Evolutionary conservation across 2,797 vertebrate species (phyloP).

Genomic region (Macropodus opercularis): DNA sequence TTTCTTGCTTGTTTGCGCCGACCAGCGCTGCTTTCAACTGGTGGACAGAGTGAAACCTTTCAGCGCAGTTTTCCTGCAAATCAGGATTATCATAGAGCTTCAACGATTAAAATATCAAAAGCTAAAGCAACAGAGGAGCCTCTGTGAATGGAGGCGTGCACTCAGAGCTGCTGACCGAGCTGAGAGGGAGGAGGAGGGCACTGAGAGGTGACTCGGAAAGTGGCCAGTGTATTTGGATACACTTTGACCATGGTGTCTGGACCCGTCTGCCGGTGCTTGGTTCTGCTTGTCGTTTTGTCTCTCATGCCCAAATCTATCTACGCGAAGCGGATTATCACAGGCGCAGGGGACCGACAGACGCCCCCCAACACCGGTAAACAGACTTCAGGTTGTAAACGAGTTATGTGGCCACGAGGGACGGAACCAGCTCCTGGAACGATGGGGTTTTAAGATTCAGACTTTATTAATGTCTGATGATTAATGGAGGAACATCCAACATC

Average conservation of each 20-base stretch:
- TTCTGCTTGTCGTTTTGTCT: constrained; percentile 41
- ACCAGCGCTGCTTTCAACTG: no score
- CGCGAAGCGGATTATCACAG: constrained; percentile 40
- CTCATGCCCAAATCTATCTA: constrained; percentile 26
- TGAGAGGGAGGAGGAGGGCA: constrained; percentile 17
- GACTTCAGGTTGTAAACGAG: neutral
- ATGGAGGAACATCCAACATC: no score
- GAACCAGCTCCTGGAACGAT: neutral
- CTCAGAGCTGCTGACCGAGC: neutral
- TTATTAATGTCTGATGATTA: no score
- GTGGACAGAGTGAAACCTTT: no score
- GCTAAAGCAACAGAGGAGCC: neutral
- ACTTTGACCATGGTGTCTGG: constrained; percentile 56
- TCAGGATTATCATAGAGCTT: neutral
- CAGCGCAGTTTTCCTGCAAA: no score
- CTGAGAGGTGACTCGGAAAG: constrained; percentile 23
- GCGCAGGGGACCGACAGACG: constrained; percentile 20
- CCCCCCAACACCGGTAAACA: constrained; percentile 68
- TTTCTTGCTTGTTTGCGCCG: neutral
- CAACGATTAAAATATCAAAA: neutral
- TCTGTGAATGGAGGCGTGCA: neutral
- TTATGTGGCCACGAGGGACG: constrained; percentile 22
- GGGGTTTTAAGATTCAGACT: no score
- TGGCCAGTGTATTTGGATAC: constrained; percentile 16
- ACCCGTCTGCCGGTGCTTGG: constrained; percentile 19